Base-by-base conservation (phyloP, 2,797 vertebrate species). In the Holocentrus rufus region DNA sequence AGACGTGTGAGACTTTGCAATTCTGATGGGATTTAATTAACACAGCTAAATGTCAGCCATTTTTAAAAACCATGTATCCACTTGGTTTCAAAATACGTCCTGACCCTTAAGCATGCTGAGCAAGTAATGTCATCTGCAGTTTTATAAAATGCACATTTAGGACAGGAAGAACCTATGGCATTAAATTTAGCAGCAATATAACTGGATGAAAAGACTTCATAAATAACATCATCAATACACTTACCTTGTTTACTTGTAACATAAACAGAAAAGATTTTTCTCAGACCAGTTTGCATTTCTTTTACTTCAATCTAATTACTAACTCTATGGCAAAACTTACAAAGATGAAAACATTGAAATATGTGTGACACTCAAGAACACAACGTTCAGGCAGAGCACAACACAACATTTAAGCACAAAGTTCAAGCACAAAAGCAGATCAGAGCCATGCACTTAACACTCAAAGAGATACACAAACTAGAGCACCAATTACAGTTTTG, bases 1-100 rank as follows among this genome's bases (percentile, higher is more conserved):
- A 3, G 95, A 95, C 0, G 56, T 80, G 68, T 81, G 69, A 81
- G 76, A 85, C 79, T 57, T 75, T 68, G 74, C 72, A 82, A 87
- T 77, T 64, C 65, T 75, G 76, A 79, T 77, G 78, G 72, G 71
- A 80, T 73, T 61, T 76, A 81, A 84, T 65, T 84, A 62, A 55
- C 60, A 69, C 42, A 62, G 62, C 68, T 81, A 85, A 65, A 83
- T 74, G 79, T 82, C 82, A 85, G 73, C 68, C 74, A 66, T 56
- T 79, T 83, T 75, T 61, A 72, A 44, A 58, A 76, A 87, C 65
- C 71, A 54, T 74, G 76, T 53, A 77, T 72, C 63, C 72, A 72
- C 71, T 79, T 75, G 62, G 65, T 63, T 61, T 31, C 72, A 55
- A 77, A 84, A 74, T 56, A 62, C 39, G 54, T 7, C 69, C 46